Conservation (phyloP, 2,888 invertebrate species). For the Mesorhabditis spiculigera region DNA sequence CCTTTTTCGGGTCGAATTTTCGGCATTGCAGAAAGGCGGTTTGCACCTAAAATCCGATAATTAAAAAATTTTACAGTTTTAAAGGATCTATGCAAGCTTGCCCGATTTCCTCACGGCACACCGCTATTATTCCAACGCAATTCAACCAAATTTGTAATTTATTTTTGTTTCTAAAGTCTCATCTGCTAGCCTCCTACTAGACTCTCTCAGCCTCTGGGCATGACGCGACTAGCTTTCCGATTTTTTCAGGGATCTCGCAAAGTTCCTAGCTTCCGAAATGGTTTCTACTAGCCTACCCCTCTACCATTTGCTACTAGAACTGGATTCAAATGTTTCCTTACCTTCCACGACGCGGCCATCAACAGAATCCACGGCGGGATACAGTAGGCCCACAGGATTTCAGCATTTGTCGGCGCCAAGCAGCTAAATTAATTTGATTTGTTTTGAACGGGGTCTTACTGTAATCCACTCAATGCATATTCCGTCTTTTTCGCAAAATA, state of each 20-base stretch:
- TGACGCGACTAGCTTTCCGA: too few species aligned
- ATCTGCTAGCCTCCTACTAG: too few species aligned
- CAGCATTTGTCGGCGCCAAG: neutral
- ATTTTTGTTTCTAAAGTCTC: too few species aligned
- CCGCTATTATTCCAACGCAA: too few species aligned
- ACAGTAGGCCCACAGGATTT: neutral
- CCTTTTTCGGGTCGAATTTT: conserved; percentile 1
- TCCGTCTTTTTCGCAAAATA: neutral
- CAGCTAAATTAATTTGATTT: neutral
- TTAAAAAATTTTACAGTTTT: too few species aligned
- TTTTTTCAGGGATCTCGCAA: too few species aligned
- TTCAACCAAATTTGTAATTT: too few species aligned
- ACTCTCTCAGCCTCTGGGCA: too few species aligned
- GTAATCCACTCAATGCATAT: neutral
- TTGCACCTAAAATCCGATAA: neutral
- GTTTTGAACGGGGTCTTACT: neutral
- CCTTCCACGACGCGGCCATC: neutral
- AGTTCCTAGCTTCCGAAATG: too few species aligned
- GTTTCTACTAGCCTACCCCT: too few species aligned
- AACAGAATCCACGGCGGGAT: neutral
- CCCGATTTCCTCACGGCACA: neutral
- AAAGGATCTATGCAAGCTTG: neutral
- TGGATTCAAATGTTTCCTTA: too few species aligned
- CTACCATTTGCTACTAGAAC: too few species aligned
- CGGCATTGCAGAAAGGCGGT: neutral